Conservation (phyloP, 2,888 invertebrate species). For the Epirrhoe tristata region DNA sequence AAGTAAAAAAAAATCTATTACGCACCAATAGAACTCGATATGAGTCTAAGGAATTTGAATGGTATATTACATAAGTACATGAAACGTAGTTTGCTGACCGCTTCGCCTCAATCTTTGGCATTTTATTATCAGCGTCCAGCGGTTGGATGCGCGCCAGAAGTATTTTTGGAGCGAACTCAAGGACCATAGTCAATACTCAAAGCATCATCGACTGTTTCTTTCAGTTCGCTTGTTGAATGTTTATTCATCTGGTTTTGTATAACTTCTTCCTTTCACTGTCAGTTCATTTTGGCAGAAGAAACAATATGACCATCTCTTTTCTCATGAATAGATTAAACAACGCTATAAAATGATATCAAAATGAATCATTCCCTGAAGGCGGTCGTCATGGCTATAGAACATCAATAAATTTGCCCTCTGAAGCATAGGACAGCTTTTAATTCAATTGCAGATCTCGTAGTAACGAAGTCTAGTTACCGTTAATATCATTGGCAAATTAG, state of each 20-base stretch:
- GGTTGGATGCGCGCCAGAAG: constrained; percentile 55
- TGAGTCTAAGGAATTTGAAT: constrained; percentile 16
- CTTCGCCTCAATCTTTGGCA: constrained; percentile 54
- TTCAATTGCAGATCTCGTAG: too few species aligned
- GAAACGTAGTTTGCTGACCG: constrained; percentile 54
- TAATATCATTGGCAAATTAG: too few species aligned
- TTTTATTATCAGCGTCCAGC: constrained; percentile 61
- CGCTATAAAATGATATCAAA: too few species aligned
- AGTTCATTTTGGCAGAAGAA: not conserved
- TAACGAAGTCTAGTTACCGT: too few species aligned
- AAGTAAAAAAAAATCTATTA: too few species aligned
- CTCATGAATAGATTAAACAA: not conserved
- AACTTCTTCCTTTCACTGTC: not conserved
- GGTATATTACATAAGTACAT: constrained; percentile 30
- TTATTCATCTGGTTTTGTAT: not conserved
- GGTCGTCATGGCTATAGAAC: too few species aligned
- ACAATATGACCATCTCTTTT: not conserved
- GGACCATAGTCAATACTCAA: constrained; percentile 59
- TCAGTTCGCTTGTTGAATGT: constrained; percentile 26
- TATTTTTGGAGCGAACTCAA: constrained; percentile 61
- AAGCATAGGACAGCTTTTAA: too few species aligned
- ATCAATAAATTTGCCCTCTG: too few species aligned
- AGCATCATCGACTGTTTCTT: constrained; percentile 43
- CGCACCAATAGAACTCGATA: constrained; percentile 15
- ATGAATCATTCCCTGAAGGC: too few species aligned